Evolutionary conservation across 2,888 invertebrate species (phyloP).

Genomic region (Agonopterix alstromeriana): DNA sequence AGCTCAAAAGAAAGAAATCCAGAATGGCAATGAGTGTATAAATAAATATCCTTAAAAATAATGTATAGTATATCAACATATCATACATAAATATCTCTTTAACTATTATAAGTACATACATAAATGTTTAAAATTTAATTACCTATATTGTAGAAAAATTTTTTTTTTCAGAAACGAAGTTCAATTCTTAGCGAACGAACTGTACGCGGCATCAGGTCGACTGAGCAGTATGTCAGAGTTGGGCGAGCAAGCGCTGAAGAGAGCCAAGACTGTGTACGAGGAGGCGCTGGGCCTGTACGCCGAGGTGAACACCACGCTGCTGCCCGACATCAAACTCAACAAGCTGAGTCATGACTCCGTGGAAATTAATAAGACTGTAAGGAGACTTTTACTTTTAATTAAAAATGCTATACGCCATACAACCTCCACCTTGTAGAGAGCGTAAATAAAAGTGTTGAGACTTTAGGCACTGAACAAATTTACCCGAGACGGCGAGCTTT

Average conservation of each 20-base stretch:
- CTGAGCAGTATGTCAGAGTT: constrained; percentile 82
- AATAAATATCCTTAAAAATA: too few relatives aligned
- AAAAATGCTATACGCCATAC: too few relatives aligned
- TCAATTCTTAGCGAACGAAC: constrained; percentile 78
- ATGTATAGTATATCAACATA: too few relatives aligned
- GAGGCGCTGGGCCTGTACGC: constrained; percentile 88
- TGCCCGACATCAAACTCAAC: constrained; percentile 86
- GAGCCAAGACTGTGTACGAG: constrained; percentile 87
- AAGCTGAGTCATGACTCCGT: constrained; percentile 82
- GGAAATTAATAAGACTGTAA: constrained; percentile 82
- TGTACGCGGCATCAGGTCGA: constrained; percentile 82
- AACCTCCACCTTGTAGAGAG: too few relatives aligned
- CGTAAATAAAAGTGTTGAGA: too few relatives aligned
- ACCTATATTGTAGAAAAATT: neutral
- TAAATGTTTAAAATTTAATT: neutral
- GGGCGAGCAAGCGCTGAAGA: constrained; percentile 84
- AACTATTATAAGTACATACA: too few relatives aligned
- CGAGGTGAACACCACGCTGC: constrained; percentile 85
- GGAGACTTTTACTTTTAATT: constrained; percentile 4
- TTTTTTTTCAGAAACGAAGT: constrained; percentile 77
- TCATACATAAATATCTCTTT: too few relatives aligned
- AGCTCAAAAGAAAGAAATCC: too few relatives aligned
- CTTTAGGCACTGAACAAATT: too few relatives aligned
- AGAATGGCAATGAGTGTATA: too few relatives aligned
- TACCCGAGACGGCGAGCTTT: too few relatives aligned